These are phyloP conservation scores for Drosophila malerkotliana DNA, from an alignment of 1,140 invertebrate genomes.

Conservation along the genomic window DNA sequence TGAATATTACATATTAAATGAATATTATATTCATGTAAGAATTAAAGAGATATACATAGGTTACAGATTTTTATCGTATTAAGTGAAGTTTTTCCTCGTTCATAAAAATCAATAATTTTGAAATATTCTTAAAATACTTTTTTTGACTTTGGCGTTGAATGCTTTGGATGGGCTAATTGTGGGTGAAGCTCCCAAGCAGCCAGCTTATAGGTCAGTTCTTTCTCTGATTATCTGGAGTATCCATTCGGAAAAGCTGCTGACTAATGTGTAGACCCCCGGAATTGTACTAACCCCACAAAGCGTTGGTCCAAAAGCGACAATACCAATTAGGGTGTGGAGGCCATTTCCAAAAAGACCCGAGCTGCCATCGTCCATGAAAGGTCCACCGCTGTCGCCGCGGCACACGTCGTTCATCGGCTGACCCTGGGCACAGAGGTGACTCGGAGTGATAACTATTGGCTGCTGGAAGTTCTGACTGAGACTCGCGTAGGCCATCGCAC, in stretches of 20 bases:
- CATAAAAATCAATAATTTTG: no score
- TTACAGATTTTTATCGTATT: no score
- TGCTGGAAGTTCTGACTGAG: constrained; percentile 83
- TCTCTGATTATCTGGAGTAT: constrained; percentile 73
- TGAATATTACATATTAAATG: no score
- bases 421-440: constrained; percentile 85
- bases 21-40: no score
- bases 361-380: constrained; percentile 86
- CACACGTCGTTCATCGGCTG: constrained; percentile 83
- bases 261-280: constrained; percentile 86
- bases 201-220: constrained; percentile 2
- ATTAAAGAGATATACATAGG: no score
- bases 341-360: constrained; percentile 69
- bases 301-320: constrained; percentile 88
- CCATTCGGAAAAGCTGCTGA: constrained; percentile 85
- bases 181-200: neutral
- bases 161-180: constrained; percentile 38
- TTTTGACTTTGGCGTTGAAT: constrained; percentile 61
- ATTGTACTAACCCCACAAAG: constrained; percentile 84
- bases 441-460: constrained; percentile 81
- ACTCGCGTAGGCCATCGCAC: constrained; percentile 72
- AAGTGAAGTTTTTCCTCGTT: no score
- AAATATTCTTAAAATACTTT: constrained; percentile 9
- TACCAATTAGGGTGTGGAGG: constrained; percentile 86
- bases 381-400: constrained; percentile 87